Base-by-base conservation (phyloP, 1,140 invertebrate genomes). In the Bombus ignitus region DNA sequence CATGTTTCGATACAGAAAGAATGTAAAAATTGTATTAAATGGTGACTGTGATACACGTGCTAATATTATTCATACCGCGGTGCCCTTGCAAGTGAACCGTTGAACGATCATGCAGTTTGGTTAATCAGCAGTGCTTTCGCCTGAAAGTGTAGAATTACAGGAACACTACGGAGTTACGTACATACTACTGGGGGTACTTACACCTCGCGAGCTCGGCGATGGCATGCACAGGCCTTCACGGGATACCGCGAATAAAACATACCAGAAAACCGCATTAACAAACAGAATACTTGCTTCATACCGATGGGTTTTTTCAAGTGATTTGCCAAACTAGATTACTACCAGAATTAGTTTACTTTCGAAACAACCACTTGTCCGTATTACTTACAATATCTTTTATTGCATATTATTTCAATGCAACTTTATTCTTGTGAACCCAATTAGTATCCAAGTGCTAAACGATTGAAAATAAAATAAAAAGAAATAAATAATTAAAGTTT, bases 171-270 rank as follows among this genome's bases (percentile, higher is more conserved):
- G 57, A 74, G 83, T 88, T 87, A 83, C 59, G 28, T 62, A 62
- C 73, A 47, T 39, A 91, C 90, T 92, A 91, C 89, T 86, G 87
- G 92, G 88, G 72, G 96, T 97, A 98, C 98, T 98, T 97, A 98
- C 97, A 98, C 96, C 97, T 97, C 94, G 97, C 97, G 95, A 98
- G 96, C 94, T 97, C 96, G 96, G 97, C 97, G 96, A 98, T 97
- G 94, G 97, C 97, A 97, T 98, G 97, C 97, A 97, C 96, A 95
- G 97, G 96, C 96, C 97, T 97, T 96, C 92, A 93, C 91, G 90
- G 92, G 89, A 90, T 92, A 94, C 92, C 89, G 92, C 88, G 90
- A 87, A 93, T 93, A 93, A 93, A 93, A 94, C 87, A 93, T 91
- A 92, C 90, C 90, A 89, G 92, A 94, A 92, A 91, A 90, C 53